These are phyloP conservation scores for Lydus trimaculatus DNA, from an alignment of 2,888 invertebrate genomes.

Conservation along the genomic window DNA sequence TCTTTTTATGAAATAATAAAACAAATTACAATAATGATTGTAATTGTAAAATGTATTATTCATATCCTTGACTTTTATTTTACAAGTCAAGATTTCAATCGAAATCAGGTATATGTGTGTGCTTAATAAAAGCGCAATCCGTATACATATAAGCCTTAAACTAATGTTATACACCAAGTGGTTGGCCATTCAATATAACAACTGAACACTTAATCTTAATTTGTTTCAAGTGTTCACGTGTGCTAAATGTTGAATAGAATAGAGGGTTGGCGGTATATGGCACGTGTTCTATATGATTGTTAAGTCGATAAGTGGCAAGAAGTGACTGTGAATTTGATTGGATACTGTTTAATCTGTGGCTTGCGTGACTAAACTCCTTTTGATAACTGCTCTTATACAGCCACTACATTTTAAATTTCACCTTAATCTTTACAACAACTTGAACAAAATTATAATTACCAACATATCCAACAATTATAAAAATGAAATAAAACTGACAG, in stretches of 20 bases:
- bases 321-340: constrained; percentile 52
- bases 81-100: constrained; percentile 1
- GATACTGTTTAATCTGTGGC: constrained; percentile 52
- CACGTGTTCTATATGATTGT: constrained; percentile 39
- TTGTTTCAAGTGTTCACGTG: constrained; percentile 44
- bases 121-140: not conserved
- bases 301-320: constrained; percentile 48
- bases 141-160: not conserved
- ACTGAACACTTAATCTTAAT: constrained; percentile 31
- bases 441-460: no score
- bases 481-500: no score
- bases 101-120: not conserved
- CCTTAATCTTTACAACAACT: not conserved
- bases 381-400: constrained; percentile 41
- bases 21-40: not conserved
- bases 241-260: constrained; percentile 27
- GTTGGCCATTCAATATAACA: constrained; percentile 13
- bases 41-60: constrained; percentile 2
- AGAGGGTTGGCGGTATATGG: constrained; percentile 32
- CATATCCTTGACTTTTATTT: not conserved
- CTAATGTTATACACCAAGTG: not conserved
- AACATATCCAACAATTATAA: no score
- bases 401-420: constrained; percentile 18
- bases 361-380: constrained; percentile 50
- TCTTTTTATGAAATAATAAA: not conserved